Evolutionary conservation across 2,113 vertebrate genomes (phyloP), one percentile per base, ranked within the genome.

Genomic region (Oreotrochilus melanogaster): DNA sequence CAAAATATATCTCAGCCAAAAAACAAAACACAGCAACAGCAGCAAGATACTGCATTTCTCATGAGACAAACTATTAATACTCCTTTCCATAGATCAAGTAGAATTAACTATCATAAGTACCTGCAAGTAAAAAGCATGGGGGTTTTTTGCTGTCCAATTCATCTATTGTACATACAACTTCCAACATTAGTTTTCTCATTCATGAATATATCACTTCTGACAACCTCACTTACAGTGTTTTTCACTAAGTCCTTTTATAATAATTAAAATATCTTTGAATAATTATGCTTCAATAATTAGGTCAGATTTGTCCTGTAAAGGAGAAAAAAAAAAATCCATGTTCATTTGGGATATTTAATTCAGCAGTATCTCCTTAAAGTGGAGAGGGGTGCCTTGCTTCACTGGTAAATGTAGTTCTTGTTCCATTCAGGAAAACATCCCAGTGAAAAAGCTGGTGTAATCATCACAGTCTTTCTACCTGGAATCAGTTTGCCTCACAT

Each of bases 91-190:
- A 28, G 86, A 67, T 47, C 78, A 95, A 89, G 60, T 86, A 93
- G 64, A 86, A 96, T 86, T 65, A 92, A 92, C 91, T 91, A 39
- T 79, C 82, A 97, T 97, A 95, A 97, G 95, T 37, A 85, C 80
- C 85, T 85, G 51, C 78, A 92, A 95, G 86, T 53, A 88, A 75
- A 94, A 82, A 86, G 31, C 47, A 53, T 35, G 22, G 17, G 14
- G 14, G 62, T 90, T 92, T 83, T 95, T 97, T 95, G 93, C 82
- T 89, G 90, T 84, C 86, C 93, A 91, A 91, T 90, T 97, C 57
- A 94, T 94, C 84, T 74, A 66, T 75, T 95, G 78, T 62, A 92
- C 51, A 67, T 76, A 58, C 80, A 96, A 82, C 50, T 94, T 51
- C 73, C 95, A 43, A 92, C 16, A 14, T 73, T 51, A n/a, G 73